Evolutionary conservation across 1,140 invertebrate genomes (phyloP).

Genomic region (Leguminivora glycinivorella): DNA sequence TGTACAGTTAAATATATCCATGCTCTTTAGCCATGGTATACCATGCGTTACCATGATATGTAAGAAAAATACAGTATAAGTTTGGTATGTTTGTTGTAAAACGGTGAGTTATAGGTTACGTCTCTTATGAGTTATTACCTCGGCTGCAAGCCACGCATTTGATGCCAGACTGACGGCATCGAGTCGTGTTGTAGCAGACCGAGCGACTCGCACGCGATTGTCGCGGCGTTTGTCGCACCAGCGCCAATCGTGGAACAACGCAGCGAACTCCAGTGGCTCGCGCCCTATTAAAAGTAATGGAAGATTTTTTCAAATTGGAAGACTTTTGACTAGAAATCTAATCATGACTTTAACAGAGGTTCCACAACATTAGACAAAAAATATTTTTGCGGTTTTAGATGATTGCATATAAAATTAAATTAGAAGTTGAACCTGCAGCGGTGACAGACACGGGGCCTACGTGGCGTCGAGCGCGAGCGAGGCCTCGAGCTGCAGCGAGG

Average conservation of each 20-base stretch:
- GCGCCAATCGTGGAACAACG: slow-evolving; percentile 88
- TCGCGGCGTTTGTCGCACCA: slow-evolving; percentile 64
- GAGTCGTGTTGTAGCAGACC: slow-evolving; percentile 83
- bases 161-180: slow-evolving; percentile 84
- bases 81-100: not conserved
- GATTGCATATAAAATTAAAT: too few relatives aligned
- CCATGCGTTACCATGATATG: too few relatives aligned
- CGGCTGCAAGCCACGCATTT: slow-evolving; percentile 77
- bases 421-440: slow-evolving; percentile 80
- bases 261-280: slow-evolving; percentile 93
- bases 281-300: slow-evolving; percentile 59
- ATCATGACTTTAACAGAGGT: too few relatives aligned
- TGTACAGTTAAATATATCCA: too few relatives aligned
- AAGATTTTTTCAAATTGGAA: too few relatives aligned
- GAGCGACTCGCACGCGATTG: slow-evolving; percentile 63
- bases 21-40: too few relatives aligned
- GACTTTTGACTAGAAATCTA: too few relatives aligned
- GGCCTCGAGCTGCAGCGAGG: slow-evolving; percentile 88
- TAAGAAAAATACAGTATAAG: too few relatives aligned
- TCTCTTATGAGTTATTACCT: slow-evolving; percentile 40
- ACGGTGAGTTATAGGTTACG: too few relatives aligned
- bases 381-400: too few relatives aligned
- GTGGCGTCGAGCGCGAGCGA: slow-evolving; percentile 93
- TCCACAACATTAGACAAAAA: too few relatives aligned
- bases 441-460: slow-evolving; percentile 88